Percentiles rank a stretch among this genome's conserved stretches.
phyloP scores from a whole-genome alignment of 2,888 invertebrate species.

The Lycaena phlaeas region DNA sequence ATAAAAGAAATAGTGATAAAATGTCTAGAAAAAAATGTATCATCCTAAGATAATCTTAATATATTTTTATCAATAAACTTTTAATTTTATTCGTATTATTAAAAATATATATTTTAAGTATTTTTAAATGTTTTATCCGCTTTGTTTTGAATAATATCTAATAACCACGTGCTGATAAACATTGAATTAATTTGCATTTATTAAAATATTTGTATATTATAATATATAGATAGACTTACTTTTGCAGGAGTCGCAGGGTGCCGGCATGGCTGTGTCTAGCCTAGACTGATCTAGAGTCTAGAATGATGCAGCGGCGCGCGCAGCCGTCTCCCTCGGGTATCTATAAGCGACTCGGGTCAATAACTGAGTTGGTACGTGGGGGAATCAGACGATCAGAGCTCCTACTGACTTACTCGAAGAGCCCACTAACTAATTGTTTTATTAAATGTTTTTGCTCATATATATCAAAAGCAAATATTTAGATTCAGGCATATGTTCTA shows the following conservation, averaged over 20 bases:
- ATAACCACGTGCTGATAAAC: neutral
- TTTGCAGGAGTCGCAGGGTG: conserved; percentile 62
- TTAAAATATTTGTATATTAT: conserved; percentile 6
- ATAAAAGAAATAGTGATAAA: no score
- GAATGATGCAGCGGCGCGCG: conserved; percentile 35
- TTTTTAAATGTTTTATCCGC: no score
- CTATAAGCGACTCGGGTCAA: conserved; percentile 47
- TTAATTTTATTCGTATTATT: no score
- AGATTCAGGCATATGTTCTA: no score
- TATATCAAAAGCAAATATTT: no score
- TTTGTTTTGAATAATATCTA: no score
- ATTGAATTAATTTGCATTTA: neutral
- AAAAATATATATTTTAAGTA: no score
- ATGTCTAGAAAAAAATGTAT: no score
- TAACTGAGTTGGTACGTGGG: conserved; percentile 56
- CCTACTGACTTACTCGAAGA: conserved; percentile 27
- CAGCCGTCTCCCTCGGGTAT: conserved; percentile 32
- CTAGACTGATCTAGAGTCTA: conserved; percentile 27
- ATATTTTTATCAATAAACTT: no score
- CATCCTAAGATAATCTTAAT: no score
- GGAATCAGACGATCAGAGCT: conserved; percentile 43
- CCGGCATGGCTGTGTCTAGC: conserved; percentile 44
- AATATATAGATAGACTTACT: no score
- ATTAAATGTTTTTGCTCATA: no score
- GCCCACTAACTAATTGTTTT: conserved; percentile 16